Base-by-base conservation (phyloP, 2,888 invertebrate species). In the Stegophylla sp. region DNA sequence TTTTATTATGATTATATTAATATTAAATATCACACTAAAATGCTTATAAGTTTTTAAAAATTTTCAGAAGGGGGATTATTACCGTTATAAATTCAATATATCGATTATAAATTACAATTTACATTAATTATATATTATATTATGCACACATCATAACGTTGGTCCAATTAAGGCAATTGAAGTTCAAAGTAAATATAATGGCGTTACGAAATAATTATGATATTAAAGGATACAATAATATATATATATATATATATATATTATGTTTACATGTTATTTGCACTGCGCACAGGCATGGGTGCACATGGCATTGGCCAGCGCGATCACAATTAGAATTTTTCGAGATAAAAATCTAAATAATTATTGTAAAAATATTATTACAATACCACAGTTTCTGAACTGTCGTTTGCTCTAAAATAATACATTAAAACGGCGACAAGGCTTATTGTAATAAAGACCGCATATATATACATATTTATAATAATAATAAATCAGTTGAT, bases 101-200 rank as follows among this genome's bases (percentile, higher is more conserved):
- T 61, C 28, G 28, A 28, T 26, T 53, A 20, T n/a, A 7, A 13
- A 53, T 53, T 53, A 51, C 15, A 51, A 13, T 51, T 12, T 51
- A 51, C 15, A 17, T 43, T 43, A 23, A 41, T 23, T 61, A 34
- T 63, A 64, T 41, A 23, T 56, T 1, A 53, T 51, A 63, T 28
- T 51, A 74, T 63, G 48, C 74, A 63, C 48, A 23, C 63, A 23
- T 48, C 34, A 20, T 74, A 63, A 51, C 48, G 23, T 76, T 76
- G 76, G 76, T 76, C 76, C 76, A 66, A 76, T 76, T 76, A 76
- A 76, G 76, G 76, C 76, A 66, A 66, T 76, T 66, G 63, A 63
- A 74, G 74, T 74, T 63, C 74, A 51, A 63, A 48, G 20, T 51
- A 63, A 48, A 45, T 45, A 9, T 20, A n/a, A 73, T 20, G 41